A percentile compares a stretch with the other conserved stretches of the same genome.
phyloP scores from a whole-genome alignment of 2,888 invertebrate genomes.

The Chrysina gloriosa region DNA sequence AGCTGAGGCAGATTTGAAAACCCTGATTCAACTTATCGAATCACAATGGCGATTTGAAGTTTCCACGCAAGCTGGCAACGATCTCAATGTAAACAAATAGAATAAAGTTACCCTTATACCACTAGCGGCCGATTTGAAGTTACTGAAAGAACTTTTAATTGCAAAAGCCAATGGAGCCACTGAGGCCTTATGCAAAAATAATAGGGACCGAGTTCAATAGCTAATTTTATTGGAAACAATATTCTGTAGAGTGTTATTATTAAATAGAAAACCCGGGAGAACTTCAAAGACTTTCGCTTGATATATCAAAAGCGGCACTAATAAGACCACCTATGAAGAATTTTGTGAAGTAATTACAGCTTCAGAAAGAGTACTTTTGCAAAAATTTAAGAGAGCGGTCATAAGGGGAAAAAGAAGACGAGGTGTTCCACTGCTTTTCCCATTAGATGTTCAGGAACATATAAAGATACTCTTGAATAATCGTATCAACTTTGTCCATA shows the following conservation, averaged over 20 bases:
- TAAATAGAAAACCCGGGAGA: constrained; percentile 52
- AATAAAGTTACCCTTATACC: constrained; percentile 47
- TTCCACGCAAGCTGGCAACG: constrained; percentile 46
- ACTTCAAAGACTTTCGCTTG: constrained; percentile 47
- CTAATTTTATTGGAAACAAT: constrained; percentile 47
- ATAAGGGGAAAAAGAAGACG: constrained; percentile 50
- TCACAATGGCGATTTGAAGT: constrained; percentile 46
- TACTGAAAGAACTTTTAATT: constrained; percentile 46
- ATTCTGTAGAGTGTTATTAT: constrained; percentile 49
- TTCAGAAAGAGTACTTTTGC: constrained; percentile 51
- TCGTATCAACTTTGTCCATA: constrained; percentile 39
- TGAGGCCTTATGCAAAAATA: constrained; percentile 30
- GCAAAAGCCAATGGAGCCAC: constrained; percentile 21
- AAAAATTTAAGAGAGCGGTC: constrained; percentile 51
- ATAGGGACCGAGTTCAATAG: constrained; percentile 39
- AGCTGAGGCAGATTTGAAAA: constrained; percentile 48
- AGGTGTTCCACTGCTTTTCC: constrained; percentile 52
- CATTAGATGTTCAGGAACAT: constrained; percentile 49
- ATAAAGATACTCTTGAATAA: constrained; percentile 43
- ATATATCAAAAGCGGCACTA: constrained; percentile 38
- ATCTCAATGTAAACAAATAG: constrained; percentile 44
- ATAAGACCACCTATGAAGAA: constrained; percentile 48
- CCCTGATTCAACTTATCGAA: constrained; percentile 47
- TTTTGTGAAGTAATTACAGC: constrained; percentile 46
- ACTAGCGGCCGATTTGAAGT: constrained; percentile 48